phyloP scores from a whole-genome alignment of 2,113 vertebrate genomes.

The Arothron firmamentum region DNA sequence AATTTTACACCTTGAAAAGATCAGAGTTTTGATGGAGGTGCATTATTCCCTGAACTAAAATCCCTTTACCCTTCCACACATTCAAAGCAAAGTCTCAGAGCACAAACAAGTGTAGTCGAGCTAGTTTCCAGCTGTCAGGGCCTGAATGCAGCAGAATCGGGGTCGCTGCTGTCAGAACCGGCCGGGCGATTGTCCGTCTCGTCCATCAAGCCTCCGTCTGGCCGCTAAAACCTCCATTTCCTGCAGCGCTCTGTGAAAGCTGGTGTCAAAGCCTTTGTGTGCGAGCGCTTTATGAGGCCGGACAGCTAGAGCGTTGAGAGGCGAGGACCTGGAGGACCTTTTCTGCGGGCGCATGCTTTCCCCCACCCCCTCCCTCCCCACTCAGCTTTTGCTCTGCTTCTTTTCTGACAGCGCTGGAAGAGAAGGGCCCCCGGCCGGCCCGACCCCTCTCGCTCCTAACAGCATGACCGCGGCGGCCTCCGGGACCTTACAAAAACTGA shows the following conservation, averaged over 20 bases:
- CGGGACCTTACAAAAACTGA: constrained; percentile 28
- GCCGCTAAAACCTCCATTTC: constrained; percentile 48
- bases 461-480: constrained; percentile 39
- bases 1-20: too few species aligned
- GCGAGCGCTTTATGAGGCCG: constrained; percentile 48
- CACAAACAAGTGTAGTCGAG: too few species aligned
- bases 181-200: constrained; percentile 25
- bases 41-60: too few species aligned
- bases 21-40: too few species aligned
- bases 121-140: background rate
- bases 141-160: constrained; percentile 11
- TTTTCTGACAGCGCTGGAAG: constrained; percentile 54
- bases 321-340: constrained; percentile 47
- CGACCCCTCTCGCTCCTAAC: constrained; percentile 50
- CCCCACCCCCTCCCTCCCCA: background rate
- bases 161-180: constrained; percentile 11
- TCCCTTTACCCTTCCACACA: too few species aligned
- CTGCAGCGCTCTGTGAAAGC: constrained; percentile 51
- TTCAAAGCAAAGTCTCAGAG: too few species aligned
- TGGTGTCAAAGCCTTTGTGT: constrained; percentile 50
- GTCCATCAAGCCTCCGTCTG: constrained; percentile 40
- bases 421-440: constrained; percentile 39
- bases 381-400: constrained; percentile 41
- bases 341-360: constrained; percentile 22
- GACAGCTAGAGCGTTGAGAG: constrained; percentile 52